Percentiles rank a stretch among this genome's conserved stretches.
These are phyloP conservation scores for Anagyrus pseudococci DNA, from an alignment of 2,888 invertebrate genomes.

Conservation along the genomic window DNA sequence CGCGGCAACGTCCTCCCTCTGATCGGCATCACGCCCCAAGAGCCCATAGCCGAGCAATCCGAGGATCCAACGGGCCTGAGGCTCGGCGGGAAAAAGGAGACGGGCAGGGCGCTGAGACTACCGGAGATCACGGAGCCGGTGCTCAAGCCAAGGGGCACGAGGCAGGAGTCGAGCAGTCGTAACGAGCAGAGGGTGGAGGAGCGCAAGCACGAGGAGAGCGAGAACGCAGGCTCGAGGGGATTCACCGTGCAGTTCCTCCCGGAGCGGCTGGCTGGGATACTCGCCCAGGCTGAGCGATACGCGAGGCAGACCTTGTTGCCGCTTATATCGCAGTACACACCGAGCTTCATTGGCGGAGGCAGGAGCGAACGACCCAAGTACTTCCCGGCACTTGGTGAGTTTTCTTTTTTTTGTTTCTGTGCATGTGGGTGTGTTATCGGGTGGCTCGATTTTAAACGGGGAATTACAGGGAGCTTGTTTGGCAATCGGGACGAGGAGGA, in stretches of 20 bases:
- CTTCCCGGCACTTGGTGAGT: slow-evolving; percentile 67
- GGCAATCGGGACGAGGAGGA: slow-evolving; percentile 22
- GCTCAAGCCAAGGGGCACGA: slow-evolving; percentile 64
- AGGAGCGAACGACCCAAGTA: slow-evolving; percentile 67
- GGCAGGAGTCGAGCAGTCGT: slow-evolving; percentile 45
- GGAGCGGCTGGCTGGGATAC: slow-evolving; percentile 77
- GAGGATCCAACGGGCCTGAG: not conserved
- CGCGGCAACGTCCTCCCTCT: slow-evolving; percentile 1
- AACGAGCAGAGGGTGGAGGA: slow-evolving; percentile 39
- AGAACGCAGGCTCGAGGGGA: slow-evolving; percentile 53
- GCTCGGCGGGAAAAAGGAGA: slow-evolving; percentile 50
- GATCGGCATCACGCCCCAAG: not conserved
- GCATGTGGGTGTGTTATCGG: not conserved
- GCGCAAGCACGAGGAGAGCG: slow-evolving; percentile 53
- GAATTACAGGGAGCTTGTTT: slow-evolving; percentile 24
- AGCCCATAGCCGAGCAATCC: not conserved
- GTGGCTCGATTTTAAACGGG: not conserved
- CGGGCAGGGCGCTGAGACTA: slow-evolving; percentile 54
- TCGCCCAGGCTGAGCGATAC: slow-evolving; percentile 82
- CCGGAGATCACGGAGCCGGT: slow-evolving; percentile 74
- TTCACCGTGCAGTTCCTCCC: slow-evolving; percentile 81
- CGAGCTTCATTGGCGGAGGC: slow-evolving; percentile 66
- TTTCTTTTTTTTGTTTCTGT: not conserved
- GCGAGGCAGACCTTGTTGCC: slow-evolving; percentile 80
- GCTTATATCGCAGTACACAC: slow-evolving; percentile 80